These are phyloP conservation scores for Zhengitettix transpicula DNA, from an alignment of 2,888 invertebrate species.

Conservation along the genomic window DNA sequence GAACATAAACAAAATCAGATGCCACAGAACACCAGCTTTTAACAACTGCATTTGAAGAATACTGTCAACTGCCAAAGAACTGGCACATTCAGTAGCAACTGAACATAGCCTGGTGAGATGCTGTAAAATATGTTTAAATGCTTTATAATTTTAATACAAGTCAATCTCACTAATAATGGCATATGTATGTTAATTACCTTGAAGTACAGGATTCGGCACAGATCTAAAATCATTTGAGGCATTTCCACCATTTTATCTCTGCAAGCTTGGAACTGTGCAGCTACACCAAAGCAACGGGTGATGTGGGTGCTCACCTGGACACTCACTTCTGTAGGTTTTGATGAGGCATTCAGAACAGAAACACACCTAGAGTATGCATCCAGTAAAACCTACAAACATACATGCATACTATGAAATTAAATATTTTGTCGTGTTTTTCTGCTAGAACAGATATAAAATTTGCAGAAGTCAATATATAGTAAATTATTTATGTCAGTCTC, in stretches of 20 bases:
- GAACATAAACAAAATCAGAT: constrained; percentile 75
- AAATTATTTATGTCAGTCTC: too few species aligned
- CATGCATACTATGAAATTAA: background rate
- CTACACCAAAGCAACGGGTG: constrained; percentile 86
- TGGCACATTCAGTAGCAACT: constrained; percentile 80
- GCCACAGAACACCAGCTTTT: constrained; percentile 80
- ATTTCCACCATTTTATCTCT: constrained; percentile 72
- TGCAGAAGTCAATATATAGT: too few species aligned
- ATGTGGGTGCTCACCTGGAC: constrained; percentile 86
- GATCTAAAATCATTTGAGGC: constrained; percentile 72
- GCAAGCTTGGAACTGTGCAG: constrained; percentile 83
- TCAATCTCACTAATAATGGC: background rate
- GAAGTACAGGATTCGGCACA: constrained; percentile 71
- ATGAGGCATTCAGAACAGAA: constrained; percentile 67
- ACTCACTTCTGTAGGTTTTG: constrained; percentile 58
- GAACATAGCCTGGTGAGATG: constrained; percentile 68
- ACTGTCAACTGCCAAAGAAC: constrained; percentile 71
- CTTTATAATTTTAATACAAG: background rate
- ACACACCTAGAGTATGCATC: constrained; percentile 91
- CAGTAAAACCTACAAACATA: constrained; percentile 43
- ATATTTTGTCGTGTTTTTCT: too few species aligned
- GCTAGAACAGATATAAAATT: too few species aligned
- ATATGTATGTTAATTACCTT: constrained; percentile 37
- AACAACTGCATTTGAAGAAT: constrained; percentile 71
- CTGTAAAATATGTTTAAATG: constrained; percentile 27